Conservation (phyloP, 1,140 invertebrate species). For the Drosophila ercepeae region DNA sequence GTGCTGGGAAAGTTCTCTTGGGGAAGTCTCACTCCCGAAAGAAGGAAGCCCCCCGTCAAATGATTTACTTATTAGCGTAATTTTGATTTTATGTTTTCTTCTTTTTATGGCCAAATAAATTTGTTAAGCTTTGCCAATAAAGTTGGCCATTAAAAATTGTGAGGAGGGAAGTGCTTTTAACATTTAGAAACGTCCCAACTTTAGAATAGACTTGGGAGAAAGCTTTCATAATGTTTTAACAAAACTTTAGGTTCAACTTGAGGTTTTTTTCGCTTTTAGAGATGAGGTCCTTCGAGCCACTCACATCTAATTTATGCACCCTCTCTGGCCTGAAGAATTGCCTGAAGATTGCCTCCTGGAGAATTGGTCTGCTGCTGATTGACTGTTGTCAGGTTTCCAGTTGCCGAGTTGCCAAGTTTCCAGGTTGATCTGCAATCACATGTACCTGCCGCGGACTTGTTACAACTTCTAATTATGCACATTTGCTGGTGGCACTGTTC, state of each 20-base stretch:
- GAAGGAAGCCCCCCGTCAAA: no score
- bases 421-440: constrained; percentile 51
- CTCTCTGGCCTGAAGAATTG: constrained; percentile 1
- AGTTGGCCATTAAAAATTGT: no score
- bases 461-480: constrained; percentile 73
- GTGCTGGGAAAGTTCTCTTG: constrained; percentile 66
- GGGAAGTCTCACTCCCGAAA: not conserved
- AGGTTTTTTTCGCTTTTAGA: no score
- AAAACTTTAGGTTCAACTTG: no score
- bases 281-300: no score
- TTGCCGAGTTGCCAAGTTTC: constrained; percentile 26
- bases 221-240: no score
- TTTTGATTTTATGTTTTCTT: constrained; percentile 19
- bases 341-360: constrained; percentile 3
- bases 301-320: constrained; percentile 50
- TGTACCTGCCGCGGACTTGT: constrained; percentile 26
- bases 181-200: no score
- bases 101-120: constrained; percentile 24
- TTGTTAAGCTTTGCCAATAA: not conserved
- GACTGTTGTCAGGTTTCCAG: constrained; percentile 31
- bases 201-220: no score
- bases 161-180: no score
- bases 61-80: constrained; percentile 23
- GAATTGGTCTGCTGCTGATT: constrained; percentile 18
- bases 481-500: constrained; percentile 59